Base-by-base conservation (phyloP, 2,113 vertebrate species). In the Ascaphus truei region DNA sequence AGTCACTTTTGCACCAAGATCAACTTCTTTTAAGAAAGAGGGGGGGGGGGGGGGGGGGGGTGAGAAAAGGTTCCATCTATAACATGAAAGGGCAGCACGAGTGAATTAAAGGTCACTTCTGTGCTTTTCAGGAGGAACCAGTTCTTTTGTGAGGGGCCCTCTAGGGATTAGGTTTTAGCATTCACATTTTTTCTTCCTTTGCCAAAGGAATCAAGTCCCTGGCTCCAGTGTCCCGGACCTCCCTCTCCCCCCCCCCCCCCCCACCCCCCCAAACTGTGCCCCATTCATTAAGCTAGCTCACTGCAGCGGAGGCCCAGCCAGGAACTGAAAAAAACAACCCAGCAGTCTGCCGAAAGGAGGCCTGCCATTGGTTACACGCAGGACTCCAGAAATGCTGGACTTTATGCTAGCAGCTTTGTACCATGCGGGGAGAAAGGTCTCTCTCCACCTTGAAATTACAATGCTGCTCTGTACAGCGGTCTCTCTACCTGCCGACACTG, bases 71-170 rank as follows among this genome's bases (percentile, higher is more conserved):
- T 74, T 80, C 83, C 75, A 75, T 83, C 81, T 65, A 75, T 79
- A 77, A 89, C 86, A 87, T 84, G 85, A 90, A 85, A 88, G 83
- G 87, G 82, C 88, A 88, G 85, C 82, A 75, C 73, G 77, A 89
- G 82, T 83, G 86, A 86, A 90, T 84, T 83, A 86, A 84, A 90
- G 89, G 91, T 94, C 90, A 91, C 75, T 79, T 69, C 75, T 62
- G 56, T 74, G 90, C 82, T 81, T 74, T 85, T 83, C 80, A 80
- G 84, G 85, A 89, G 87, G 86, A 89, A 84, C 77, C 75, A 84
- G 80, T 84, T 85, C 87, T 89, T 92, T 87, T 87, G 85, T 83
- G 86, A 84, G 74, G 73, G 82, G 86, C 86, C 86, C 63, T 62
- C 1, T 69, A 82, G 86, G 78, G 85, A 84, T 75, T 80, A 79